Evolutionary conservation across 2,113 vertebrate species (phyloP).

Genomic region (Bothrops jararaca): DNA sequence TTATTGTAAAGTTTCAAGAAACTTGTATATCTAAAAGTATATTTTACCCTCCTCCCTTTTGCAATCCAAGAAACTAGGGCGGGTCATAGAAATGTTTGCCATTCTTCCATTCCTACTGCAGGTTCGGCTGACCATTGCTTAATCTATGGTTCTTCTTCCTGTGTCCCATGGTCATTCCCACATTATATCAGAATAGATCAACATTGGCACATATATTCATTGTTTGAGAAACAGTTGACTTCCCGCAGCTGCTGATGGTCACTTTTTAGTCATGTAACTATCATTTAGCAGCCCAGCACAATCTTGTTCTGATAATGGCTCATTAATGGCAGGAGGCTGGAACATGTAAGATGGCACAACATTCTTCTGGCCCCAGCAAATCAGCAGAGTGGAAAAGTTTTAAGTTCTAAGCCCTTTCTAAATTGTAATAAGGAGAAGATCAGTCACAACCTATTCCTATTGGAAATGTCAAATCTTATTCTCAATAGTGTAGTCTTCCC

Average conservation of each 20-base stretch:
- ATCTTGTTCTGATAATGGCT: neutral
- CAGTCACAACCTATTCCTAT: neutral
- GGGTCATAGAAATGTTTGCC: neutral
- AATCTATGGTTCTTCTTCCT: neutral
- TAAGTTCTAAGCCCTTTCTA: neutral
- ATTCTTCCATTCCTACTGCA: neutral
- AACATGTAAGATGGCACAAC: neutral
- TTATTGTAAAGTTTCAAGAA: neutral
- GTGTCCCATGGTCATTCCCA: neutral
- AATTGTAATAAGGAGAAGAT: neutral
- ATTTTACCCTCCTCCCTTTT: neutral
- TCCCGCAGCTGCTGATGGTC: neutral
- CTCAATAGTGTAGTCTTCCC: constrained; percentile 41
- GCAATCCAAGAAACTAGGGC: neutral
- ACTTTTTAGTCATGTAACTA: neutral
- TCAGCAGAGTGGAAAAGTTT: neutral
- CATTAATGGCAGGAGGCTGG: neutral
- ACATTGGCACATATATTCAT: neutral
- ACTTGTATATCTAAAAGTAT: neutral
- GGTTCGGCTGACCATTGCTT: neutral
- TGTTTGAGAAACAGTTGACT: neutral
- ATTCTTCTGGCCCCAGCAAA: neutral
- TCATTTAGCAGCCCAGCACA: neutral
- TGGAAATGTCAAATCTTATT: constrained; percentile 29
- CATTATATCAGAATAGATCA: neutral